Conservation (phyloP, 2,888 invertebrate species). For the Altica lythri region DNA sequence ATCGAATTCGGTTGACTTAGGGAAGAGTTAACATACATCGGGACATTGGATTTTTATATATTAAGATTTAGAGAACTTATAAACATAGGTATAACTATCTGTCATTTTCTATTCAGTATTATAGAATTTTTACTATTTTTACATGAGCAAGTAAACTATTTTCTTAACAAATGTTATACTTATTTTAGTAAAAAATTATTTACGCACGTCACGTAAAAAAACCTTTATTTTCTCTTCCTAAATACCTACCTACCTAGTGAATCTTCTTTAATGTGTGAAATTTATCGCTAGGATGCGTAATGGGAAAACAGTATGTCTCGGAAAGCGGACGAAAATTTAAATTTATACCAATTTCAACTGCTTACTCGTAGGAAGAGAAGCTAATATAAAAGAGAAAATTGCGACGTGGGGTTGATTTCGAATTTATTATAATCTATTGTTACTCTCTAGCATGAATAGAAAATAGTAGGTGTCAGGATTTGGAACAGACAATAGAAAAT, state of each 20-base stretch:
- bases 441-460: constrained; percentile 2
- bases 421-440: constrained; percentile 22
- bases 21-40: too few relatives aligned
- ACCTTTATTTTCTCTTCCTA: too few relatives aligned
- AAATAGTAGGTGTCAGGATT: constrained; percentile 12
- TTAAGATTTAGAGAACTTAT: too few relatives aligned
- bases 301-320: constrained; percentile 15
- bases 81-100: too few relatives aligned
- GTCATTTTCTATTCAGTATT: too few relatives aligned
- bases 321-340: constrained; percentile 14
- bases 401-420: constrained; percentile 17
- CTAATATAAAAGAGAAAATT: constrained; percentile 12
- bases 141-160: too few relatives aligned
- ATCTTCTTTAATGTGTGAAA: constrained; percentile 12
- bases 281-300: constrained; percentile 14
- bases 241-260: constrained; percentile 12
- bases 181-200: too few relatives aligned
- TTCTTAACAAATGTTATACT: too few relatives aligned
- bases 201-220: too few relatives aligned
- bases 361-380: constrained; percentile 4
- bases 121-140: too few relatives aligned
- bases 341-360: constrained; percentile 15
- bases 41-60: too few relatives aligned
- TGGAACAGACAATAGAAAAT: not conserved
- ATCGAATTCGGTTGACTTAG: too few relatives aligned